Base-by-base conservation (phyloP, 2,797 vertebrate species). In the Crocidura indochinensis region DNA sequence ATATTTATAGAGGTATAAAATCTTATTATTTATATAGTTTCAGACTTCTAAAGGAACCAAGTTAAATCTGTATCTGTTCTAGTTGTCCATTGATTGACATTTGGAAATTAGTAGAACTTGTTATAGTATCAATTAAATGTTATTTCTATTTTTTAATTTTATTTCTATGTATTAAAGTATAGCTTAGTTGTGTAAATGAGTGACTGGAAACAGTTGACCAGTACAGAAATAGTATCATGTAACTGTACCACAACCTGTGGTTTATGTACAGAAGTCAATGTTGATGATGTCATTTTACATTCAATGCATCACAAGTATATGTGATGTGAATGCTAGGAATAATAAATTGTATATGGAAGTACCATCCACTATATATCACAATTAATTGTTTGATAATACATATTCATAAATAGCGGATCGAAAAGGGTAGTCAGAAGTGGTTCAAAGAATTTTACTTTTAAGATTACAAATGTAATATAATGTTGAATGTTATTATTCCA, bases 121-220 rank as follows among this genome's bases (percentile, higher is more conserved):
- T 15, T 38, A 51, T 51, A 91, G 49, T 8, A 0, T 22, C 49
- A 77, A 15, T 44, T 83, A 90, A 68, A 77, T 27, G 10, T 47
- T 29, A 62, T 22, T 79, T 80, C 81, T 78, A 65, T 84, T 60
- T 51, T 27, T 62, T 14, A 62, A 80, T 64, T 81, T 68, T 65
- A 1, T 51, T 27, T 51, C 51, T 15, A 51, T 80, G 49, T 72
- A 49, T 62, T 19, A 67, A 10, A 77, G 3, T 53, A 76, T 60
- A 4, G 11, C 15, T 79, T 88, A 8, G 76, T 15, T 78, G 73
- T 22, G 17, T 69, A 38, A 60, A 84, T 60, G 31, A 8, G 68
- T 1, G 1, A 53, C 14, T 69, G 26, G 62, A 31, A 65, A 29
- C 27, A 53, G n/a, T 38, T 79, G 67, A 17, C 46, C 14, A 51